These are phyloP conservation scores for Psophia crepitans DNA, from an alignment of 2,113 vertebrate species.

Conservation along the genomic window DNA sequence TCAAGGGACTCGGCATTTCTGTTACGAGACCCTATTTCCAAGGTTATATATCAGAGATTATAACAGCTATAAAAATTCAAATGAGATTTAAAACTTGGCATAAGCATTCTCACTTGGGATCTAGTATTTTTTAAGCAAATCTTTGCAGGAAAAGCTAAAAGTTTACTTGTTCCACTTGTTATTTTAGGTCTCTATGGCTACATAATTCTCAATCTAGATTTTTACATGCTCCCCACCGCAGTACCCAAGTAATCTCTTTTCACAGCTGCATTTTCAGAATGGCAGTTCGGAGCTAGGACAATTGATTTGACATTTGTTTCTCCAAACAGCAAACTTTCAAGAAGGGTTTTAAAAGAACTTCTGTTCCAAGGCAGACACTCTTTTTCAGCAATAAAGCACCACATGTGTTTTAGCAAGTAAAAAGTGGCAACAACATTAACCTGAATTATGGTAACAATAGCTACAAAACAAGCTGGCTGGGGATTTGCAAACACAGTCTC, in stretches of 20 bases:
- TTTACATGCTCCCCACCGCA: accelerated
- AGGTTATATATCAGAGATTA: slow-evolving; percentile 15
- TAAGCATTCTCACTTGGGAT: not conserved
- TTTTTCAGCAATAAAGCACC: slow-evolving; percentile 2
- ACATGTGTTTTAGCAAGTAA: slow-evolving; percentile 44
- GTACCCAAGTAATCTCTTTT: not conserved
- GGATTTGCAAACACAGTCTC: slow-evolving; percentile 35
- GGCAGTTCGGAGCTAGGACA: not conserved
- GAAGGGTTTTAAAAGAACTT: slow-evolving; percentile 29
- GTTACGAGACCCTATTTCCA: not conserved
- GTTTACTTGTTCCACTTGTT: slow-evolving; percentile 17
- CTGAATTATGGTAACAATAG: slow-evolving; percentile 28
- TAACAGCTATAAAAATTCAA: slow-evolving; percentile 50
- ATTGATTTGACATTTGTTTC: slow-evolving; percentile 29
- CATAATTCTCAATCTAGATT: not conserved
- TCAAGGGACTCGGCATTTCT: slow-evolving; percentile 17
- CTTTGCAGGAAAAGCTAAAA: slow-evolving; percentile 3
- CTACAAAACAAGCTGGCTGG: slow-evolving; percentile 30
- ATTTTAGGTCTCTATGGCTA: slow-evolving; percentile 11
- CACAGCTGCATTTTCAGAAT: not conserved
- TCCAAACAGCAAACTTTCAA: slow-evolving; percentile 8
- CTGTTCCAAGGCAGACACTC: slow-evolving; percentile 13
- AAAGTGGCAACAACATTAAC: slow-evolving; percentile 55
- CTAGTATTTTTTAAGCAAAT: slow-evolving; percentile 24
- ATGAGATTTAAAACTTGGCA: slow-evolving; percentile 33